These are phyloP conservation scores for Aspidiotus destructor DNA, from an alignment of 2,888 invertebrate genomes.

Conservation along the genomic window DNA sequence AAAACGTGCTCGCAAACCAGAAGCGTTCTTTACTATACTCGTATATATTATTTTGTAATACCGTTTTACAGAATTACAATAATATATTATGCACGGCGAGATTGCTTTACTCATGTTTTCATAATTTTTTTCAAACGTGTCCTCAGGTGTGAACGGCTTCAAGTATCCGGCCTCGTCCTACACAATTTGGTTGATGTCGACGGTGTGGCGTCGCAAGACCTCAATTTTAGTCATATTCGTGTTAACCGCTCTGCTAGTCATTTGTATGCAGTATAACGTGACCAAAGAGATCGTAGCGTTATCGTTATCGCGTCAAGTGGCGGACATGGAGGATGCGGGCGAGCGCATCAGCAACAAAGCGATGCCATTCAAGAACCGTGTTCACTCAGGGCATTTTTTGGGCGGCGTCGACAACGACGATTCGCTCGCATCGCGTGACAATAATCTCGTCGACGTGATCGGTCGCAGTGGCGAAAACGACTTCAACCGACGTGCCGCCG, in stretches of 20 bases:
- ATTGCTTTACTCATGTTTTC: no score
- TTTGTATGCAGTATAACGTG: constrained; percentile 45
- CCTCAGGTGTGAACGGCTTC: constrained; percentile 21
- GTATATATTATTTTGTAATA: no score
- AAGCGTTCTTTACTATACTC: no score
- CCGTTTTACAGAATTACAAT: no score
- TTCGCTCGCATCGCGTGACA: constrained; percentile 10
- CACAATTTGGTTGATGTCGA: constrained; percentile 31
- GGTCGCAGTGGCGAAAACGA: constrained; percentile 12
- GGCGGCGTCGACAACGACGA: background rate
- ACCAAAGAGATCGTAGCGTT: constrained; percentile 26
- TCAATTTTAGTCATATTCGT: constrained; percentile 43
- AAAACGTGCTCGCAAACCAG: no score
- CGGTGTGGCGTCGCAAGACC: constrained; percentile 47
- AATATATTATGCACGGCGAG: no score
- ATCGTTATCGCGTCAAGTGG: constrained; percentile 22
- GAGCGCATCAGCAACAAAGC: background rate
- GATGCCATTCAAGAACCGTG: constrained; percentile 13
- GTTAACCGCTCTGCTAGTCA: constrained; percentile 43
- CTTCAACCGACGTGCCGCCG: constrained; percentile 10
- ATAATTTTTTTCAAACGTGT: background rate
- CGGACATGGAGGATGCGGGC: constrained; percentile 6
- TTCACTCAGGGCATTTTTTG: constrained; percentile 19
- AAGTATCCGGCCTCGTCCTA: constrained; percentile 32
- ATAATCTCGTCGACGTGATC: constrained; percentile 15